A percentile compares a stretch with the other conserved stretches of the same genome.
phyloP scores from a whole-genome alignment of 2,888 invertebrate genomes.

The Conistra vaccinii region DNA sequence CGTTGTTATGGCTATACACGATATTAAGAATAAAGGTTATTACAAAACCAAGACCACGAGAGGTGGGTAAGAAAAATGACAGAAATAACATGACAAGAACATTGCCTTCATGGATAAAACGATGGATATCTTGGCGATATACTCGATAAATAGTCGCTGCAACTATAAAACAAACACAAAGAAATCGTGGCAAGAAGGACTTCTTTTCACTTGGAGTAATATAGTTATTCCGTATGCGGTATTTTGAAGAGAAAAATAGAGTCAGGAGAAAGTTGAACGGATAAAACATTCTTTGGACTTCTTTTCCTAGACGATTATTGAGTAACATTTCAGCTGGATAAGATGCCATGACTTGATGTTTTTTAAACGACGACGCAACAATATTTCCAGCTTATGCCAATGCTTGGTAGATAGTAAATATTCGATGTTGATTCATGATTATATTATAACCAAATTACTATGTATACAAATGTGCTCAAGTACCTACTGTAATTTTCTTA shows the following conservation, averaged over 20 bases:
- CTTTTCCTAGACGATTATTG: slow-evolving; percentile 16
- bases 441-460: neutral
- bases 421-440: neutral
- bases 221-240: neutral
- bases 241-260: slow-evolving; percentile 8
- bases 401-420: neutral
- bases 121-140: slow-evolving; percentile 1
- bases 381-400: neutral
- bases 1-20: slow-evolving; percentile 17
- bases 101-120: neutral
- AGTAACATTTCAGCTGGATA: neutral
- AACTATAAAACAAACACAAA: neutral
- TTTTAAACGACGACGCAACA: neutral
- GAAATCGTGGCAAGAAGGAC: neutral
- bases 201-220: slow-evolving; percentile 8
- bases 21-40: slow-evolving; percentile 28
- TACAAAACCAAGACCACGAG: slow-evolving; percentile 6
- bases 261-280: slow-evolving; percentile 10
- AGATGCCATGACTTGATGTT: neutral
- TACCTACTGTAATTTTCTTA: neutral
- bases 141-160: neutral
- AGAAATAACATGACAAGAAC: neutral
- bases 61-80: neutral
- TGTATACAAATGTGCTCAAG: neutral
- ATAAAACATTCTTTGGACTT: slow-evolving; percentile 9